These are phyloP conservation scores for Lampris megalopsis DNA, from an alignment of 2,113 vertebrate genomes.

Conservation along the genomic window DNA sequence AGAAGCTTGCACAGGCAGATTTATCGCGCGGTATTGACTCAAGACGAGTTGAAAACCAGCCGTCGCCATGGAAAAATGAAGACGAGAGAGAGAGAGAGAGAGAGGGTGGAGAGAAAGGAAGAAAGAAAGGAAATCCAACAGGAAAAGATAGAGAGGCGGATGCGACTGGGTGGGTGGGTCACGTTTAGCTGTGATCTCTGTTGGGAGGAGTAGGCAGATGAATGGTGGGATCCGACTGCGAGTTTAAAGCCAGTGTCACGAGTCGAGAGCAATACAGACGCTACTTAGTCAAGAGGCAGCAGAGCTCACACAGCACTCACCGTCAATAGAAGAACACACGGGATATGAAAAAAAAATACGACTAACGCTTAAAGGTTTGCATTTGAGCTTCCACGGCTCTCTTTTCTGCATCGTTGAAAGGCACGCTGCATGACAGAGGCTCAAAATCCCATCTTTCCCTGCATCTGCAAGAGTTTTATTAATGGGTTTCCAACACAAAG, in stretches of 20 bases:
- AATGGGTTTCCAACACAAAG: background rate
- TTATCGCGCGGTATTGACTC: constrained; percentile 71
- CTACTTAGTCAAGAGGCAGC: background rate
- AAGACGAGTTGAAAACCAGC: constrained; percentile 56
- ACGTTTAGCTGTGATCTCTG: constrained; percentile 47
- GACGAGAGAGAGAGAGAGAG: constrained; percentile 8
- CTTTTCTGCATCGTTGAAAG: too few species aligned
- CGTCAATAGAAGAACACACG: background rate
- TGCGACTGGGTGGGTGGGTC: constrained; percentile 20
- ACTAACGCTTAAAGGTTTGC: background rate
- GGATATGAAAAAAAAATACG: background rate
- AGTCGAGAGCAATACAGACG: constrained; percentile 13
- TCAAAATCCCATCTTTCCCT: background rate
- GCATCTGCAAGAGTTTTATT: too few species aligned
- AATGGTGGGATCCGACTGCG: constrained; percentile 22
- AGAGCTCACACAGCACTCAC: background rate
- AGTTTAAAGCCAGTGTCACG: constrained; percentile 35
- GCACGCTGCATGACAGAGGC: too few species aligned
- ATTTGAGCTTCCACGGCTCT: too few species aligned
- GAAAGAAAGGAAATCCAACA: constrained; percentile 45
- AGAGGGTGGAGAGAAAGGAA: constrained; percentile 25
- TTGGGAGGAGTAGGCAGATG: constrained; percentile 12
- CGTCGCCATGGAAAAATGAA: constrained; percentile 10
- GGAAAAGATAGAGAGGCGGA: constrained; percentile 34
- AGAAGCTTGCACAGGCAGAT: constrained; percentile 72